Conservation (phyloP, 2,797 vertebrate species). For the Pangasius djambal region DNA sequence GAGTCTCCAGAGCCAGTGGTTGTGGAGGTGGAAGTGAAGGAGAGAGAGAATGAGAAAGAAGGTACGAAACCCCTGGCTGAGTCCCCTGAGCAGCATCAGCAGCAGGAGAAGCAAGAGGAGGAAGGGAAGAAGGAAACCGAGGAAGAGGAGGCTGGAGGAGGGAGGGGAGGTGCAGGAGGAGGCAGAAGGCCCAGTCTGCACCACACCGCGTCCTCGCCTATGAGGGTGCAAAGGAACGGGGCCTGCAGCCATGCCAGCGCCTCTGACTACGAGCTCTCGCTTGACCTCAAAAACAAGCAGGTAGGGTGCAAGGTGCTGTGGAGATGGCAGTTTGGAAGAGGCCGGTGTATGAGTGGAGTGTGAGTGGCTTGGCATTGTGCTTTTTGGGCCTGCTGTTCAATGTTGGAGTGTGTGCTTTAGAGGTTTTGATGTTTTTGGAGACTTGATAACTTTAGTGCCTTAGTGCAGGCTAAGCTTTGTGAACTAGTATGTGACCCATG, state of each 20-base stretch:
- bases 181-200: constrained; percentile 87
- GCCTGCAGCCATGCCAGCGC: constrained; percentile 88
- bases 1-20: constrained; percentile 56
- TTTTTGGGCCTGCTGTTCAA: constrained; percentile 43
- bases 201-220: constrained; percentile 88
- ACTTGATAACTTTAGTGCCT: constrained; percentile 21
- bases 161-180: constrained; percentile 61
- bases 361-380: constrained; percentile 63
- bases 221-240: constrained; percentile 90
- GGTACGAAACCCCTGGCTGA: constrained; percentile 45
- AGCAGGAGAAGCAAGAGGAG: constrained; percentile 47
- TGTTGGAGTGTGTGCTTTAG: constrained; percentile 37
- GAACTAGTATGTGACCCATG: background rate
- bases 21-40: constrained; percentile 60
- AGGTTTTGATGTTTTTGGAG: constrained; percentile 29
- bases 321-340: constrained; percentile 31
- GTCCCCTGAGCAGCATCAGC: constrained; percentile 48
- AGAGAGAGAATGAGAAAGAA: constrained; percentile 29
- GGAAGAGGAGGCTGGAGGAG: constrained; percentile 56
- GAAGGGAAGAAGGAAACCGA: constrained; percentile 42
- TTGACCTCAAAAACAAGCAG: constrained; percentile 99
- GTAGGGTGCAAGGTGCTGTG: constrained; percentile 79
- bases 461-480: background rate
- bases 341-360: constrained; percentile 38
- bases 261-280: constrained; percentile 97